Conservation (phyloP, 2,888 invertebrate genomes). For the Drosophila tripunctata region DNA sequence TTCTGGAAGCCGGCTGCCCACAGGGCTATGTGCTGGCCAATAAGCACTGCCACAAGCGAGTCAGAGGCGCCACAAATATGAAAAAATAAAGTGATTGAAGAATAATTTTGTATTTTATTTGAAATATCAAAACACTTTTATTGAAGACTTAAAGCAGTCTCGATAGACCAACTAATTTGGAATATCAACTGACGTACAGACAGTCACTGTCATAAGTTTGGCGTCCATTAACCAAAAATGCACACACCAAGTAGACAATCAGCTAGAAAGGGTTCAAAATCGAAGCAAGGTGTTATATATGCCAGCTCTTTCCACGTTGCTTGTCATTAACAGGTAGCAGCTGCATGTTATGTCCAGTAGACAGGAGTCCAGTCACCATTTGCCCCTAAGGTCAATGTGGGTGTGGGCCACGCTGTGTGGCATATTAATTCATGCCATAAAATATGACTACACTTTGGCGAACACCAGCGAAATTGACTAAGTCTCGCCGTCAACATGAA, state of each 20-base stretch:
- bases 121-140: too few species aligned
- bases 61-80: constrained; percentile 30
- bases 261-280: neutral
- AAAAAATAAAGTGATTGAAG: neutral
- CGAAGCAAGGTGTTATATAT: constrained; percentile 11
- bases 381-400: neutral
- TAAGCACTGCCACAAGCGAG: constrained; percentile 77
- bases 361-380: constrained; percentile 11
- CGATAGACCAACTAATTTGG: neutral
- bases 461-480: constrained; percentile 43
- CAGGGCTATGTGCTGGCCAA: constrained; percentile 76
- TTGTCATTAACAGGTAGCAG: constrained; percentile 73
- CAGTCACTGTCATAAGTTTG: constrained; percentile 62
- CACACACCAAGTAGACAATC: constrained; percentile 41
- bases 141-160: too few species aligned
- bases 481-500: constrained; percentile 26
- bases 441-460: constrained; percentile 70
- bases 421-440: constrained; percentile 74
- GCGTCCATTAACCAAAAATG: constrained; percentile 71
- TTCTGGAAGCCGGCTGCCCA: constrained; percentile 74
- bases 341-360: constrained; percentile 63
- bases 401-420: constrained; percentile 12
- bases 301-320: neutral
- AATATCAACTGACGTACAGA: constrained; percentile 36
- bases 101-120: too few species aligned